Base-by-base conservation (phyloP, 2,888 invertebrate genomes). In the Eudemis profundana region DNA sequence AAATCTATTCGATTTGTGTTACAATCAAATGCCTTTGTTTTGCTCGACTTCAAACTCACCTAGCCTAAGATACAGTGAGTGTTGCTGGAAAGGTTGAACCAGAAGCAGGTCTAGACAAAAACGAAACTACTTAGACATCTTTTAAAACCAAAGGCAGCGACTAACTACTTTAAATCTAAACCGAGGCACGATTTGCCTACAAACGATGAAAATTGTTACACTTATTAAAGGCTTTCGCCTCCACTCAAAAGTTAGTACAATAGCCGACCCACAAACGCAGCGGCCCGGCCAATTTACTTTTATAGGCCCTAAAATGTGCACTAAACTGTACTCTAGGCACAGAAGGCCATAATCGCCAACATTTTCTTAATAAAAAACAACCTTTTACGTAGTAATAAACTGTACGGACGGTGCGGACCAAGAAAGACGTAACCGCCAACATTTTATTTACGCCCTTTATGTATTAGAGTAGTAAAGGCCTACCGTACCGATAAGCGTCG, bases 211-310 rank as follows among this genome's bases (percentile, higher is more conserved):
- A 27, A 27, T 27, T 4, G 27, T 5, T 27, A 27, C 27, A 27
- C 5, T 19, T 7, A n/a, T 12, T 4, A 21, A 12, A 4, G 12
- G 12, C 10, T 8, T 5, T 47, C 14, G 23, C n/a, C 19, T 27
- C 7, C 27, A 5, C 47, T 47, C 14, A 27, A 47, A 47, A 23
- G n/a, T 27, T 14, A 47, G 10, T 33, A 53, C 38, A 53, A 21
- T 51, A 51, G 51, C 14, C 19, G 14, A 21, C 53, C 14, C 3
- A 33, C 33, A 53, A 53, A 53, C 38, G 21, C 53, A 53, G 23
- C 38, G 53, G 38, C 53, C 14, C 8, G 15, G 53, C 38, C 53
- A 40, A 53, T 53, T 53, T 53, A n/a, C 23, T 53, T 40, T 53
- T 53, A 40, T 46, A 14, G 53, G 23, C 53, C 23, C 53, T 53